Evolutionary conservation across 2,797 vertebrate species (phyloP).

Genomic region (Thamnophis elegans): DNA sequence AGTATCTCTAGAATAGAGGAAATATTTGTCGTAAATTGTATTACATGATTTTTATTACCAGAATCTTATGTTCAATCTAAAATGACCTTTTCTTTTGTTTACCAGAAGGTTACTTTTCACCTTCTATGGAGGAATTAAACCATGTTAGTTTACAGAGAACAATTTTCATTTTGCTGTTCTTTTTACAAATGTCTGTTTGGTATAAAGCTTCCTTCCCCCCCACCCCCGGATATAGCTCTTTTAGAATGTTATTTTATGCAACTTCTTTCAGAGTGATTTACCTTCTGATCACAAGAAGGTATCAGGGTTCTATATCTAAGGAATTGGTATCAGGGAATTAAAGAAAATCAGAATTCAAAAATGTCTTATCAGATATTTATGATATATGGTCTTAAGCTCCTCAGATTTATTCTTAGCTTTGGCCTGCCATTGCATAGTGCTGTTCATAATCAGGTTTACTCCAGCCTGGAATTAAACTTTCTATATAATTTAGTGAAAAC

Average conservation of each 20-base stretch:
- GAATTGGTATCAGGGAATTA: background rate
- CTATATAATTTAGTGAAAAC: background rate
- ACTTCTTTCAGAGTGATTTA: slow-evolving; percentile 33
- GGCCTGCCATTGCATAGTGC: background rate
- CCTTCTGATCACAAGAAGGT: background rate
- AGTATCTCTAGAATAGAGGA: slow-evolving; percentile 47
- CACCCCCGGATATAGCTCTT: background rate
- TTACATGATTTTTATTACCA: slow-evolving; percentile 64
- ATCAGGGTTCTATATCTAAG: background rate
- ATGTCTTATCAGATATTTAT: background rate
- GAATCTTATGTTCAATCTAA: slow-evolving; percentile 65
- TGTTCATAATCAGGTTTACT: background rate
- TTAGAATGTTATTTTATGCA: slow-evolving; percentile 14
- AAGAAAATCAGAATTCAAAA: background rate
- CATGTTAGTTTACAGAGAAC: slow-evolving; percentile 37
- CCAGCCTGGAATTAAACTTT: background rate
- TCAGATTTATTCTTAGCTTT: background rate
- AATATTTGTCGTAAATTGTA: slow-evolving; percentile 40
- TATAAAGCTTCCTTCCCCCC: background rate
- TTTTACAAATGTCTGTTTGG: slow-evolving; percentile 30
- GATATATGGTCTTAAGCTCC: background rate
- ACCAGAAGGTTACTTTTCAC: slow-evolving; percentile 54
- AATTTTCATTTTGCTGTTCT: slow-evolving; percentile 42
- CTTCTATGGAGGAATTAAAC: slow-evolving; percentile 56
- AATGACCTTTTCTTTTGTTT: slow-evolving; percentile 67